A percentile compares a stretch with the other conserved stretches of the same genome.
Conservation (phyloP, 2,888 invertebrate genomes). For the Minunthozetes semirufus region DNA sequence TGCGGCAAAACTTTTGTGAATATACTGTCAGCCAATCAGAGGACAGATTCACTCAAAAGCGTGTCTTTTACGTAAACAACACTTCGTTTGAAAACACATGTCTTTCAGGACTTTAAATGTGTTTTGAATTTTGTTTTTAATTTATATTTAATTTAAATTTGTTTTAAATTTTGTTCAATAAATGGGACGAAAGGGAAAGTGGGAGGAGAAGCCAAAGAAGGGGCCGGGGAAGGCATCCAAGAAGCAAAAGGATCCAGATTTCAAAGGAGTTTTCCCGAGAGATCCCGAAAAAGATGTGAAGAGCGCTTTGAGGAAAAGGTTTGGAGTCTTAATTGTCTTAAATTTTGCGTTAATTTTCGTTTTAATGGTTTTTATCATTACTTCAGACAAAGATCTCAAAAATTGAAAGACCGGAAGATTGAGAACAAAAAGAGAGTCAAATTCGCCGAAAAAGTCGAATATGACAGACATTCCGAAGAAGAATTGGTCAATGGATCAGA, state of each 20-base stretch:
- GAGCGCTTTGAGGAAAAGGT: slow-evolving; percentile 50
- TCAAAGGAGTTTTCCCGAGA: slow-evolving; percentile 38
- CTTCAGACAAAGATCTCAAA: slow-evolving; percentile 3
- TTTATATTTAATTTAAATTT: too few species aligned
- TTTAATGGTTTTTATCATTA: neutral
- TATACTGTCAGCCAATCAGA: neutral
- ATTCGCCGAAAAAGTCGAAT: slow-evolving; percentile 34
- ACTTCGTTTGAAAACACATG: neutral
- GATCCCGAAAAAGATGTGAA: neutral
- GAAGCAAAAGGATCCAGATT: slow-evolving; percentile 73
- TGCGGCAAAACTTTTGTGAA: neutral
- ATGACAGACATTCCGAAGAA: slow-evolving; percentile 42
- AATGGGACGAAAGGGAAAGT: slow-evolving; percentile 65
- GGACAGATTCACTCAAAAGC: neutral
- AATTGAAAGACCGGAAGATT: neutral
- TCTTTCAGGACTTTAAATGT: slow-evolving; percentile 1
- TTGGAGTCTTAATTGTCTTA: neutral
- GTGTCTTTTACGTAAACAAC: neutral
- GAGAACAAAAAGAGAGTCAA: slow-evolving; percentile 31
- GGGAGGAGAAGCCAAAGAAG: slow-evolving; percentile 61
- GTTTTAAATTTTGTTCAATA: neutral
- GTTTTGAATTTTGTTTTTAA: too few species aligned
- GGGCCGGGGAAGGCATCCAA: slow-evolving; percentile 79
- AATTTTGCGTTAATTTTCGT: slow-evolving; percentile 17
- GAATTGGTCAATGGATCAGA: slow-evolving; percentile 39